These are phyloP conservation scores for Eupeodes latifasciatus DNA, from an alignment of 2,888 invertebrate species.

Conservation along the genomic window DNA sequence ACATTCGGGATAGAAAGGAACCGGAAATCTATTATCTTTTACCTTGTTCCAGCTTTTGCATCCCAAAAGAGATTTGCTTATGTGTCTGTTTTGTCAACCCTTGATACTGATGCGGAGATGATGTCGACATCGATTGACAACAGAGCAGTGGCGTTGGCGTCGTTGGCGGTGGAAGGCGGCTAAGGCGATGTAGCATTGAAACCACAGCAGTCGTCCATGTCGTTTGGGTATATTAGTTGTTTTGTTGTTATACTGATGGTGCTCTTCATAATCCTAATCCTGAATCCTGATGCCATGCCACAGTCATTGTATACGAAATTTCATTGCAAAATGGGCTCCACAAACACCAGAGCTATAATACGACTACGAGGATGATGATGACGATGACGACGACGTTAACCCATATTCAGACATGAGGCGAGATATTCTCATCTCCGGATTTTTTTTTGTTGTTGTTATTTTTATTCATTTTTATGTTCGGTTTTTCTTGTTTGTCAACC, in stretches of 20 bases:
- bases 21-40: constrained; percentile 55
- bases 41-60: constrained; percentile 42
- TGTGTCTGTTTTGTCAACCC: constrained; percentile 65
- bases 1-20: background rate
- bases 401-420: constrained; percentile 59
- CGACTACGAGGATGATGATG: too few species aligned
- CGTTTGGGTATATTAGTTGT: background rate
- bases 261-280: constrained; percentile 48
- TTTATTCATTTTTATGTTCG: constrained; percentile 3
- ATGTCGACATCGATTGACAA: constrained; percentile 23
- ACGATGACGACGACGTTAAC: background rate
- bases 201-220: constrained; percentile 27
- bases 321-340: constrained; percentile 51
- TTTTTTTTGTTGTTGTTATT: constrained; percentile 52
- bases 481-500: constrained; percentile 5
- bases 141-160: background rate
- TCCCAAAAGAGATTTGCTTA: constrained; percentile 58
- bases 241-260: background rate
- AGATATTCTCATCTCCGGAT: constrained; percentile 58
- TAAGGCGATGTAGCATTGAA: constrained; percentile 12
- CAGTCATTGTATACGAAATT: constrained; percentile 55
- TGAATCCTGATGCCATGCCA: constrained; percentile 28
- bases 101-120: constrained; percentile 39
- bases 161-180: too few species aligned
- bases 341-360: background rate